Evolutionary conservation across 2,888 invertebrate species (phyloP).

Genomic region (Girardia tigrina): DNA sequence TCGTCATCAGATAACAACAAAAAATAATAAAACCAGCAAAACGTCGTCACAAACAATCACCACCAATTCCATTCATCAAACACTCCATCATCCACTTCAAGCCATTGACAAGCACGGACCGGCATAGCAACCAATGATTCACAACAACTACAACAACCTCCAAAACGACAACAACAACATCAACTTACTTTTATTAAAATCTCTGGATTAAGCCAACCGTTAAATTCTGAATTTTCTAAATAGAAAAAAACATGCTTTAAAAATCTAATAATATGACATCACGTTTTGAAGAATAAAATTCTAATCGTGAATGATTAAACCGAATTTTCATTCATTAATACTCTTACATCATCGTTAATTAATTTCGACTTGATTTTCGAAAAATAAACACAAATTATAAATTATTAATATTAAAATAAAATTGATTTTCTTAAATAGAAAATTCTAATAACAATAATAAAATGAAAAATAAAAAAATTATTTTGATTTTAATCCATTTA

Average conservation of each 20-base stretch:
- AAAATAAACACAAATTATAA: too few species aligned
- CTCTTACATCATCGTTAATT: neutral
- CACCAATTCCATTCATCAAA: constrained; percentile 6
- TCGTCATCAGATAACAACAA: neutral
- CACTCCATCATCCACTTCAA: neutral
- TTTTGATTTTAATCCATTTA: too few species aligned
- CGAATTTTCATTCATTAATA: neutral
- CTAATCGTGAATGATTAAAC: too few species aligned
- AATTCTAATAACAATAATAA: too few species aligned
- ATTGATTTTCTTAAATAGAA: too few species aligned
- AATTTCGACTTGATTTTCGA: neutral
- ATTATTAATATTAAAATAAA: too few species aligned
- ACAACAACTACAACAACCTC: neutral
- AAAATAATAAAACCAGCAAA: neutral
- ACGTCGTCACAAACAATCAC: neutral
- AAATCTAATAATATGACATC: neutral
- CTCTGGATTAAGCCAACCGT: constrained; percentile 23
- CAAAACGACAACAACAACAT: too few species aligned
- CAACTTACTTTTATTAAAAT: constrained; percentile 16
- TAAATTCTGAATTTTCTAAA: constrained; percentile 8
- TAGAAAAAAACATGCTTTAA: neutral
- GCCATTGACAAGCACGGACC: constrained; percentile 6
- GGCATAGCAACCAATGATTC: constrained; percentile 11
- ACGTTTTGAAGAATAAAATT: too few species aligned
- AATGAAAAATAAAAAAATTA: too few species aligned